These are phyloP conservation scores for Allophyes oxyacanthae DNA, from an alignment of 2,888 invertebrate species.

Conservation along the genomic window DNA sequence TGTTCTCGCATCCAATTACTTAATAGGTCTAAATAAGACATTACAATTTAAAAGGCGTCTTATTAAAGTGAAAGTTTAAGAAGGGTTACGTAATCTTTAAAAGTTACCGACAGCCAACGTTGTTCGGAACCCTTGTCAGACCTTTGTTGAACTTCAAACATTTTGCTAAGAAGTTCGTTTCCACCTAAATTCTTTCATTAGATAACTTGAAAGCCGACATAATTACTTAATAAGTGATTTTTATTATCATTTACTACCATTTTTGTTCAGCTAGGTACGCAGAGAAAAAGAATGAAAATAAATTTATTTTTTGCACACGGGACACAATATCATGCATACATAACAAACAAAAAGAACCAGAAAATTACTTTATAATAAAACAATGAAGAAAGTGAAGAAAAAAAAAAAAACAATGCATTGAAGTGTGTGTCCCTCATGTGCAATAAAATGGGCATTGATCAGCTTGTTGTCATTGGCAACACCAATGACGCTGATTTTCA, in stretches of 20 bases:
- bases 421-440: too few species aligned
- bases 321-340: too few species aligned
- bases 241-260: neutral
- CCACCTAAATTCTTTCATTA: conserved; percentile 56
- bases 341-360: too few species aligned
- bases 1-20: neutral
- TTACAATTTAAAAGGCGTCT: conserved; percentile 39
- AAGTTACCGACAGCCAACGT: conserved; percentile 64
- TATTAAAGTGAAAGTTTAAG: conserved; percentile 50
- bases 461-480: too few species aligned
- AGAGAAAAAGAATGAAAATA: too few species aligned
- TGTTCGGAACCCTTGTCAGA: conserved; percentile 76
- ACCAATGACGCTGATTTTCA: too few species aligned
- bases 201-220: conserved; percentile 40
- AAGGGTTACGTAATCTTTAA: conserved; percentile 70
- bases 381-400: too few species aligned
- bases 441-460: too few species aligned
- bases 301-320: too few species aligned
- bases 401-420: too few species aligned
- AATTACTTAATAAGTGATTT: conserved; percentile 31
- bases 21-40: conserved; percentile 27
- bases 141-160: conserved; percentile 68
- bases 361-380: too few species aligned
- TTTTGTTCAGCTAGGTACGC: too few species aligned
- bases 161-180: conserved; percentile 66